phyloP scores from a whole-genome alignment of 1,140 invertebrate species.

The Pseudomyrmex gracilis region DNA sequence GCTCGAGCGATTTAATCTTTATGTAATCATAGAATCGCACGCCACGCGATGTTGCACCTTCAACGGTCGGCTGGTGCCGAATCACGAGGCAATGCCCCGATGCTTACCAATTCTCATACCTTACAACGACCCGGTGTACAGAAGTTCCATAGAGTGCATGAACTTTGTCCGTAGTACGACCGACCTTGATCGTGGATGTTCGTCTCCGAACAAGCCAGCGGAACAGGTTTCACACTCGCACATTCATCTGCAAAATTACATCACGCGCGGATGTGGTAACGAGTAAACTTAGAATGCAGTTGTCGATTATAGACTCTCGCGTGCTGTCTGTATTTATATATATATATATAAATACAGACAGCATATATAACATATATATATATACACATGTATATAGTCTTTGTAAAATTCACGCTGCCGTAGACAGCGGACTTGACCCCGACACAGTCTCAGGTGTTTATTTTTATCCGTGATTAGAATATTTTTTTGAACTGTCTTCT shows the following conservation, averaged over 20 bases:
- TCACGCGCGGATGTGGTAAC: not conserved
- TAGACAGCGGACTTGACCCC: not conserved
- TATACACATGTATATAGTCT: too few species aligned
- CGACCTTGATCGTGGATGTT: slow-evolving; percentile 89
- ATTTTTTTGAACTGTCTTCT: not conserved
- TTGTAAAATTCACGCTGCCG: not conserved
- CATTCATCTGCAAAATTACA: slow-evolving; percentile 21
- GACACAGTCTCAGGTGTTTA: not conserved
- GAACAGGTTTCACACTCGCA: slow-evolving; percentile 87
- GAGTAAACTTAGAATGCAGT: not conserved
- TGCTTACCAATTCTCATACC: slow-evolving; percentile 96
- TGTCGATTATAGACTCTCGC: not conserved
- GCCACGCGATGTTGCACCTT: slow-evolving; percentile 89
- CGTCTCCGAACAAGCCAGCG: slow-evolving; percentile 87
- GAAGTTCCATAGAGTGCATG: slow-evolving; percentile 90
- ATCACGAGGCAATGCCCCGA: slow-evolving; percentile 78
- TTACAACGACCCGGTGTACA: slow-evolving; percentile 92
- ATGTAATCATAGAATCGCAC: slow-evolving; percentile 87
- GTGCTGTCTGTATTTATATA: too few species aligned
- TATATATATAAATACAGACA: too few species aligned
- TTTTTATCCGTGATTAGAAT: not conserved
- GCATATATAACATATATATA: too few species aligned
- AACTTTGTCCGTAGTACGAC: slow-evolving; percentile 94
- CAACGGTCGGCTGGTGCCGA: slow-evolving; percentile 86
- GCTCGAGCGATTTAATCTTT: not conserved